These are phyloP conservation scores for Anguilla obscura DNA, from an alignment of 2,797 vertebrate genomes.

Conservation along the genomic window DNA sequence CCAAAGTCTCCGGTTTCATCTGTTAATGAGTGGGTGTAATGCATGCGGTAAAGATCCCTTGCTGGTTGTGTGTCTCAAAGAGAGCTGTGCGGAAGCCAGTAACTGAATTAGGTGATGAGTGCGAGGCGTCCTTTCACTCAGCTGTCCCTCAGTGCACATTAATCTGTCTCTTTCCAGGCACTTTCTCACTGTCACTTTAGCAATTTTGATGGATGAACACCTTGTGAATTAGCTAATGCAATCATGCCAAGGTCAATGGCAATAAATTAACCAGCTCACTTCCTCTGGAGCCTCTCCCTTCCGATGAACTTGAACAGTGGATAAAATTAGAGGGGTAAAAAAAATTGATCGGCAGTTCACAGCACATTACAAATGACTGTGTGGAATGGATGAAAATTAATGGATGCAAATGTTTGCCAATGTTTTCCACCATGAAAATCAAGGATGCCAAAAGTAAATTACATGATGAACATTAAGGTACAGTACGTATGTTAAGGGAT, in stretches of 20 bases:
- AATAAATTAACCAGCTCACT: constrained; percentile 24
- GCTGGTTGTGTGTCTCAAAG: not conserved
- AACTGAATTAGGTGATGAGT: constrained; percentile 23
- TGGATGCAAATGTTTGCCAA: not conserved
- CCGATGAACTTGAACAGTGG: constrained; percentile 15
- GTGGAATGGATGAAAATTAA: not conserved
- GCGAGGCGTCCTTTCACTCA: constrained; percentile 19
- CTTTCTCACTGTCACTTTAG: constrained; percentile 14
- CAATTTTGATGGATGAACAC: constrained; percentile 19
- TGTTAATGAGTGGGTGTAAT: constrained; percentile 18
- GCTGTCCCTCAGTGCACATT: not conserved
- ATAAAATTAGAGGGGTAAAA: constrained; percentile 12
- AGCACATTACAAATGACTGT: not conserved
- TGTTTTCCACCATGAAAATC: not conserved
- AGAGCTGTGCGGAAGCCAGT: constrained; percentile 15
- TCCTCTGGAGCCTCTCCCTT: not conserved
- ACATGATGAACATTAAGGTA: not conserved
- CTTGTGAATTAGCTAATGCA: constrained; percentile 24
- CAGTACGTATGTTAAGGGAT: not conserved
- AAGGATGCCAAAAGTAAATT: not conserved
- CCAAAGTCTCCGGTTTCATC: constrained; percentile 23
- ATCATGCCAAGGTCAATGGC: constrained; percentile 17
- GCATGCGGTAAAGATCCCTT: not conserved
- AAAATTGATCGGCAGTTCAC: not conserved
- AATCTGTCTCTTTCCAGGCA: constrained; percentile 22